A percentile compares a stretch with the other conserved stretches of the same genome.
Conservation (phyloP, 2,888 invertebrate species). For the Meteorus colon region DNA sequence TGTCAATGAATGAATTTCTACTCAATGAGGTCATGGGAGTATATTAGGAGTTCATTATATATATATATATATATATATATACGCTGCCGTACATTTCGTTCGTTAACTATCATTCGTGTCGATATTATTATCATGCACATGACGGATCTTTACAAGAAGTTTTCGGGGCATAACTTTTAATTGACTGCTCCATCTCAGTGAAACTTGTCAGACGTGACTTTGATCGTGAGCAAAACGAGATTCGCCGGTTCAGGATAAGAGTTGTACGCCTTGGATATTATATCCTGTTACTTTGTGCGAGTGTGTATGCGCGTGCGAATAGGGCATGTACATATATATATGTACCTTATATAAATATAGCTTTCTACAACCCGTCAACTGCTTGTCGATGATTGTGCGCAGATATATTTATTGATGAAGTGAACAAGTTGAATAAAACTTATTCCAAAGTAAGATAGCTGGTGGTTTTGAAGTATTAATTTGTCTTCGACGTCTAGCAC, state of each 20-base stretch:
- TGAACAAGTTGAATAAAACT: conserved; percentile 2
- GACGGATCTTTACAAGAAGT: conserved; percentile 12
- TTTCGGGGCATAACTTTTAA: conserved; percentile 58
- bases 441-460: background rate
- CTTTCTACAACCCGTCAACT: background rate
- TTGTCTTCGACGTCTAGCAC: conserved; percentile 3
- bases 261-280: background rate
- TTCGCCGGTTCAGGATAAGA: background rate
- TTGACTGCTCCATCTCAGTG: conserved; percentile 57
- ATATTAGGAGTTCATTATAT: background rate
- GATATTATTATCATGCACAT: conserved; percentile 7
- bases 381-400: background rate
- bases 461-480: conserved; percentile 5
- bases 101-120: background rate
- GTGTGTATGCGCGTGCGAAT: background rate
- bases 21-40: too few species aligned
- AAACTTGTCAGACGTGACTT: conserved; percentile 58
- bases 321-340: background rate
- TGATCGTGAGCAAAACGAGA: conserved; percentile 49
- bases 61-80: background rate
- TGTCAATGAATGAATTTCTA: too few species aligned
- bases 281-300: background rate
- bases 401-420: background rate
- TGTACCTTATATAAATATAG: background rate
- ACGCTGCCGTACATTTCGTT: background rate